Conservation (phyloP, 2,888 invertebrate genomes). For the Adelphocoris suturalis region DNA sequence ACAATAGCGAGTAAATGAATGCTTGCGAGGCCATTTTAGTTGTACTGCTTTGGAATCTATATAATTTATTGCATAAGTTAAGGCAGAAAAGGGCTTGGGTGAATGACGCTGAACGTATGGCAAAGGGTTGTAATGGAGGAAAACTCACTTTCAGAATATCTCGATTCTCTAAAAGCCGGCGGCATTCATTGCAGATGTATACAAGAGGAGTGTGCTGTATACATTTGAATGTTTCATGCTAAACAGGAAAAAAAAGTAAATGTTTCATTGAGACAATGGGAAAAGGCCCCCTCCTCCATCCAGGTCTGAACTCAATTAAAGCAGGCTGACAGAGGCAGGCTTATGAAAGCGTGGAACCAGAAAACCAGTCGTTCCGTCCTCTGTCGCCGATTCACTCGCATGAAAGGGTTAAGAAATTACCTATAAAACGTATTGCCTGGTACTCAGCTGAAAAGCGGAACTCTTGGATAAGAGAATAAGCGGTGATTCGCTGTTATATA, state of each 20-base stretch:
- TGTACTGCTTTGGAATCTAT: not conserved
- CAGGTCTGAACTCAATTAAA: slow-evolving; percentile 8
- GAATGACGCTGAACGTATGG: slow-evolving; percentile 22
- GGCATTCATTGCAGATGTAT: slow-evolving; percentile 39
- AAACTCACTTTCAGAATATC: not conserved
- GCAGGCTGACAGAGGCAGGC: not conserved
- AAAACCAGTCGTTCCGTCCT: not conserved
- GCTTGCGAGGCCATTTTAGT: not conserved
- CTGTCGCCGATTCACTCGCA: not conserved
- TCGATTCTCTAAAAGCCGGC: not conserved
- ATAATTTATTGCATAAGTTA: not conserved
- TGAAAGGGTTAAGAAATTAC: slow-evolving; percentile 11
- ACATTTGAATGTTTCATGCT: slow-evolving; percentile 22
- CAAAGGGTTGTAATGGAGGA: not conserved
- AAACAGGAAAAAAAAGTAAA: not conserved
- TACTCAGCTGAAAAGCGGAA: not conserved
- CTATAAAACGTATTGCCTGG: slow-evolving; percentile 24
- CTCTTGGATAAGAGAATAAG: too few relatives aligned
- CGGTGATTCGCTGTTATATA: too few relatives aligned
- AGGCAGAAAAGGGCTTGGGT: not conserved
- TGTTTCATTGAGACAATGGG: not conserved
- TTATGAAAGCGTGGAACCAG: not conserved
- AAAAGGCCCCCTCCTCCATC: not conserved
- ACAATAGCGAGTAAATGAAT: not conserved
- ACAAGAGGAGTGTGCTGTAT: not conserved